Evolutionary conservation across 2,797 vertebrate species (phyloP).

Genomic region (Dendrocincla fuliginosa): DNA sequence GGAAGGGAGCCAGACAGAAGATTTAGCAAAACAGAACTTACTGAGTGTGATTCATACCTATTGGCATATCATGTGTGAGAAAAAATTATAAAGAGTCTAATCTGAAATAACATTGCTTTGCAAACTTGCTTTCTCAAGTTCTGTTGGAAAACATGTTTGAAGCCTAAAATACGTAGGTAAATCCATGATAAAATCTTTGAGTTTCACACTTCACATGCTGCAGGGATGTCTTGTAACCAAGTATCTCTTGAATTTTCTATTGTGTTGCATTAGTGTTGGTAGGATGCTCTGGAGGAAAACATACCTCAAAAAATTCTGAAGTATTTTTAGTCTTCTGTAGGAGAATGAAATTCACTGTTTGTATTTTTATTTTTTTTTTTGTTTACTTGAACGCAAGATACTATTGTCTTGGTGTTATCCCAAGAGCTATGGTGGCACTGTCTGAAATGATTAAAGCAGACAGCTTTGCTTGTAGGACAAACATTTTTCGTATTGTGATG

Average conservation of each 20-base stretch:
- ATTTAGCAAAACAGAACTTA: background rate
- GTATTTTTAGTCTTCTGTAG: background rate
- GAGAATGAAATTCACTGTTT: background rate
- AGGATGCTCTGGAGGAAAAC: background rate
- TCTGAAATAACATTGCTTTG: background rate
- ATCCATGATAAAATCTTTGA: background rate
- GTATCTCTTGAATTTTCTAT: background rate
- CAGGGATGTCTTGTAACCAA: background rate
- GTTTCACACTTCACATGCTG: background rate
- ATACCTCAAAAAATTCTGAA: background rate
- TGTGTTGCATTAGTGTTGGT: background rate
- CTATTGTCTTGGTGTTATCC: background rate
- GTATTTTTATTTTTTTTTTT: background rate
- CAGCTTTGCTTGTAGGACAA: slow-evolving; percentile 43
- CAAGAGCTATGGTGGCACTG: background rate
- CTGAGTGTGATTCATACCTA: background rate
- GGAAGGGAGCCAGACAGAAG: background rate
- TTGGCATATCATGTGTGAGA: background rate
- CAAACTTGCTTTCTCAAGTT: background rate
- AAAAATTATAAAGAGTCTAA: background rate
- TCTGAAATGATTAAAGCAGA: slow-evolving; percentile 26
- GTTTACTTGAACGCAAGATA: background rate
- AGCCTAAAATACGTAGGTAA: background rate
- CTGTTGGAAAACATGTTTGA: background rate
- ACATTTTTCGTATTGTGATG: background rate